Evolutionary conservation across 2,113 vertebrate species (phyloP), one percentile per base, ranked within the genome.

Genomic region (Siphamia tubifer): DNA sequence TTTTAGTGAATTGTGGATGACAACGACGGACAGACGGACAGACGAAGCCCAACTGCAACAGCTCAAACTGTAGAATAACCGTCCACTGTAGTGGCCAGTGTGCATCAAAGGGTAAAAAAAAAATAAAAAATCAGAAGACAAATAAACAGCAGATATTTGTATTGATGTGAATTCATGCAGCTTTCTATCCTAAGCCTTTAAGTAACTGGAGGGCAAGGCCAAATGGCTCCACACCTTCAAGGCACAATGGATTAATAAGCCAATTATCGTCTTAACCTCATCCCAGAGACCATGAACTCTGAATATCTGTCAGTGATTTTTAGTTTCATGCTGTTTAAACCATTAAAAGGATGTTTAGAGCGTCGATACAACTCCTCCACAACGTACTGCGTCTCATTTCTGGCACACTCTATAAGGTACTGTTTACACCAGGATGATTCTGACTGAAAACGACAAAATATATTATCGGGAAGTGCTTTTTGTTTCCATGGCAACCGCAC

Each of bases 201-300:
- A 61, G 44, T 68, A 61, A 43, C n/a, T 60, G 38, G 3, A 32
- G 67, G 74, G 57, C 69, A 77, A 86, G 71, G 84, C 39, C 28
- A 74, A 53, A 64, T 32, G 60, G 80, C 70, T 82, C 71, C 42
- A 78, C 70, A 79, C 66, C 68, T 74, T 47, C 9, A 87, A 89
- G 88, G 86, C 88, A 90, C 86, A 65, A 44, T 16, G 52, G 44
- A 82, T 58, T 58, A 55, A 16, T 38, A 30, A 79, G 77, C 84
- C 84, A 84, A 65, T 83, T 74, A 66, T 71, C 39, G 48, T 43
- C 16, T 54, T 34, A 51, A 57, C 74, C 38, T 80, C 23, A 4
- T 53, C 53, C 53, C 34, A 53, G 38, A 53, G 38, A 28, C 51
- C 30, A 52, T 45, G 2, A 25, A 55, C 17, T 39, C 24, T 73